Evolutionary conservation across 2,888 invertebrate species (phyloP).

Genomic region (Torymus texanus): DNA sequence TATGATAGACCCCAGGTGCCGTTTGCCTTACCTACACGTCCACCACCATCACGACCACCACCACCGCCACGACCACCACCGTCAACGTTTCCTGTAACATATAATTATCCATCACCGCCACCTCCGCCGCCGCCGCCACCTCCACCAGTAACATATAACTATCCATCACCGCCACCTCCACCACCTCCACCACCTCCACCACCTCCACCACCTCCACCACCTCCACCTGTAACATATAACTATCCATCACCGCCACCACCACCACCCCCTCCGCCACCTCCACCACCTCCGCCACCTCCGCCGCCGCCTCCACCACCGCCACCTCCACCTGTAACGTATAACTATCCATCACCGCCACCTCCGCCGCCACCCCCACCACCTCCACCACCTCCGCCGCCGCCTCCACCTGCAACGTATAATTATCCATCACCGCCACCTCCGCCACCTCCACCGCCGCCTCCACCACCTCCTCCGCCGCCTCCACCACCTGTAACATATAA

Average conservation of each 20-base stretch:
- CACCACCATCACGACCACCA: slow-evolving; percentile 40
- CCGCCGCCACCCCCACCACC: slow-evolving; percentile 51
- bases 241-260: no score
- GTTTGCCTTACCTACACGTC: slow-evolving; percentile 62
- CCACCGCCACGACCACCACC: slow-evolving; percentile 33
- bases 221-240: no score
- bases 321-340: slow-evolving; percentile 27
- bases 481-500: slow-evolving; percentile 27
- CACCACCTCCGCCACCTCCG: slow-evolving; percentile 36
- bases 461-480: slow-evolving; percentile 51
- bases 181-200: slow-evolving; percentile 42
- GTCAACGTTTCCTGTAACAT: slow-evolving; percentile 4
- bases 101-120: slow-evolving; percentile 45
- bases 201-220: slow-evolving; percentile 30
- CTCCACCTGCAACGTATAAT: slow-evolving; percentile 3
- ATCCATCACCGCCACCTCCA: slow-evolving; percentile 37
- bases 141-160: slow-evolving; percentile 31
- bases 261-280: slow-evolving; percentile 41
- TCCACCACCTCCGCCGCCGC: slow-evolving; percentile 43
- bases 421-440: slow-evolving; percentile 44
- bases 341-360: slow-evolving; percentile 32
- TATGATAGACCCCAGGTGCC: slow-evolving; percentile 64
- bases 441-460: slow-evolving; percentile 51
- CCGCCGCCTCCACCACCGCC: slow-evolving; percentile 50
- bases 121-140: slow-evolving; percentile 40